Conservation (phyloP, 92 coral and sea anemone species). For the Diadumene lineata region DNA sequence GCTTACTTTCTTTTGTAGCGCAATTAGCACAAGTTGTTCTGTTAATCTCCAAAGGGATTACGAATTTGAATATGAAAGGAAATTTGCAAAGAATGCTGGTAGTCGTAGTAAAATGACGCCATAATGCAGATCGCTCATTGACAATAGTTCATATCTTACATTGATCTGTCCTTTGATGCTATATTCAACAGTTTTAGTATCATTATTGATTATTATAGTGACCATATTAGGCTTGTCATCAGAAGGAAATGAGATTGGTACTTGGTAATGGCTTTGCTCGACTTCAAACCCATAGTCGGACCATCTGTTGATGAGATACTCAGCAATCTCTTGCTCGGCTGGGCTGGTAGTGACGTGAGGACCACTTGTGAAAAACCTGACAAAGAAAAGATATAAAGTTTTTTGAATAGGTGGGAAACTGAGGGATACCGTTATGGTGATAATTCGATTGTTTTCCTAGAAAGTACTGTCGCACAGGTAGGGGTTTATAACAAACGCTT, state of each 20-base stretch:
- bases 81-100: no score
- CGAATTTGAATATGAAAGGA: no score
- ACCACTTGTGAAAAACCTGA: conserved; percentile 33
- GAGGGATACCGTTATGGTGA: conserved; percentile 4
- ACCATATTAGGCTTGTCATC: conserved; percentile 71
- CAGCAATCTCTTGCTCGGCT: conserved; percentile 35
- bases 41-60: no score
- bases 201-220: conserved; percentile 31
- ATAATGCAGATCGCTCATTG: no score
- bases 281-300: conserved; percentile 56
- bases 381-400: neutral
- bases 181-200: conserved; percentile 42
- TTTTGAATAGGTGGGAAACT: neutral
- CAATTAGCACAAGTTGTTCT: no score
- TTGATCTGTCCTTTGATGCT: conserved; percentile 46
- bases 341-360: conserved; percentile 66
- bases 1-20: no score
- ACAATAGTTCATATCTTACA: no score
- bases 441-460: no score
- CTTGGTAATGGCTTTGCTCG: conserved; percentile 66
- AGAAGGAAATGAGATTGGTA: conserved; percentile 48
- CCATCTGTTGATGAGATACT: conserved; percentile 36
- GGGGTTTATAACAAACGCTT: no score
- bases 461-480: neutral
- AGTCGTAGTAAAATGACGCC: no score